phyloP scores from a whole-genome alignment of 2,888 invertebrate genomes.

The Caenorhabditis drosophilae region DNA sequence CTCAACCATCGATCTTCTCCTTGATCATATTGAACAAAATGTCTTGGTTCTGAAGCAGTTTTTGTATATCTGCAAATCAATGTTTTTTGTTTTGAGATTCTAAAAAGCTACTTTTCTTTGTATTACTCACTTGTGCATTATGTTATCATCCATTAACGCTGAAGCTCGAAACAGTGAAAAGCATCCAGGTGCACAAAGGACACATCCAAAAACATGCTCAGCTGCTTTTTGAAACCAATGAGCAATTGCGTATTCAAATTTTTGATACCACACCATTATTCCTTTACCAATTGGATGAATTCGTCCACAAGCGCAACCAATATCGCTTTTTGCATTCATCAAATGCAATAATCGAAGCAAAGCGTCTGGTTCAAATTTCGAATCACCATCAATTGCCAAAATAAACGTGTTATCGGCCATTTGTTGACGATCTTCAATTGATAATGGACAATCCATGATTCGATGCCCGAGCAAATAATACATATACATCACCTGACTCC shows the following conservation, averaged over 20 bases:
- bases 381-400: slow-evolving; percentile 85
- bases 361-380: slow-evolving; percentile 77
- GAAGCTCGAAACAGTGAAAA: slow-evolving; percentile 83
- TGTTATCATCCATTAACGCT: slow-evolving; percentile 87
- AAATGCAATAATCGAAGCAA: slow-evolving; percentile 77
- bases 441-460: slow-evolving; percentile 76
- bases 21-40: slow-evolving; percentile 90
- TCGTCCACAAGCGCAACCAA: slow-evolving; percentile 87
- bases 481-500: slow-evolving; percentile 89
- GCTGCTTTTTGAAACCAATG: slow-evolving; percentile 92
- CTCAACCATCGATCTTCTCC: slow-evolving; percentile 74
- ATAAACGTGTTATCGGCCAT: slow-evolving; percentile 82
- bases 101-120: too few species aligned
- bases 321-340: slow-evolving; percentile 81
- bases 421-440: slow-evolving; percentile 71
- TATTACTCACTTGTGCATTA: slow-evolving; percentile 85
- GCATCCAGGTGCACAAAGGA: slow-evolving; percentile 88
- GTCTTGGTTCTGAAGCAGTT: slow-evolving; percentile 77
- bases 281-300: slow-evolving; percentile 85
- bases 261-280: slow-evolving; percentile 85
- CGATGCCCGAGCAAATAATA: slow-evolving; percentile 85
- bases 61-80: slow-evolving; percentile 83
- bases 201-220: slow-evolving; percentile 87
- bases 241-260: slow-evolving; percentile 88
- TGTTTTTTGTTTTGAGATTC: slow-evolving; percentile 73